These are phyloP conservation scores for Sylvilagus floridanus DNA, from an alignment of 2,797 vertebrate genomes.

Conservation along the genomic window DNA sequence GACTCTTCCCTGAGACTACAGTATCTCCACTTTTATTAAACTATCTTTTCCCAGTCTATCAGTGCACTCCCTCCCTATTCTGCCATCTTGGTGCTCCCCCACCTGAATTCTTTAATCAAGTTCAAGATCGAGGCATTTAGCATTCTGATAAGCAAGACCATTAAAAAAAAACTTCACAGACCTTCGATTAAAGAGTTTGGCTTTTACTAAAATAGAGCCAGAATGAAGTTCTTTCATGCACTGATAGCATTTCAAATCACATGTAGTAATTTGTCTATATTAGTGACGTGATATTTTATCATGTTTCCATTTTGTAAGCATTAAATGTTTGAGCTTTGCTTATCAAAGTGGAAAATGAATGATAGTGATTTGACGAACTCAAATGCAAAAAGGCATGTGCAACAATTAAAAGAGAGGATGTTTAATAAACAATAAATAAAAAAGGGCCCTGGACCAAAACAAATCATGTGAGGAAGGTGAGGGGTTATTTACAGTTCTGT, in stretches of 20 bases:
- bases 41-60: too few species aligned
- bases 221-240: conserved; percentile 66
- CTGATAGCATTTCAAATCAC: conserved; percentile 67
- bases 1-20: too few species aligned
- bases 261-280: conserved; percentile 66
- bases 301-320: conserved; percentile 62
- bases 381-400: conserved; percentile 43
- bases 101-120: conserved; percentile 45
- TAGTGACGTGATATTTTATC: conserved; percentile 60
- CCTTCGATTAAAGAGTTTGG: conserved; percentile 59
- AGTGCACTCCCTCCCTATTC: too few species aligned
- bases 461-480: conserved; percentile 54
- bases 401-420: conserved; percentile 65
- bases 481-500: conserved; percentile 59
- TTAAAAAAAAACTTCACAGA: background rate
- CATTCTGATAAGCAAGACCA: background rate
- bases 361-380: conserved; percentile 68
- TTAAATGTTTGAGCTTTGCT: conserved; percentile 61
- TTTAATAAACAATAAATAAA: conserved; percentile 69
- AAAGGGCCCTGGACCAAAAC: conserved; percentile 26
- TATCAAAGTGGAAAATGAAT: conserved; percentile 70
- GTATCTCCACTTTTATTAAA: too few species aligned
- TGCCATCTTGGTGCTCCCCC: too few species aligned
- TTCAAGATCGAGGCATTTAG: conserved; percentile 46
- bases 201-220: conserved; percentile 50